Evolutionary conservation across 2,113 vertebrate species (phyloP).

Genomic region (Pelusios castaneus): DNA sequence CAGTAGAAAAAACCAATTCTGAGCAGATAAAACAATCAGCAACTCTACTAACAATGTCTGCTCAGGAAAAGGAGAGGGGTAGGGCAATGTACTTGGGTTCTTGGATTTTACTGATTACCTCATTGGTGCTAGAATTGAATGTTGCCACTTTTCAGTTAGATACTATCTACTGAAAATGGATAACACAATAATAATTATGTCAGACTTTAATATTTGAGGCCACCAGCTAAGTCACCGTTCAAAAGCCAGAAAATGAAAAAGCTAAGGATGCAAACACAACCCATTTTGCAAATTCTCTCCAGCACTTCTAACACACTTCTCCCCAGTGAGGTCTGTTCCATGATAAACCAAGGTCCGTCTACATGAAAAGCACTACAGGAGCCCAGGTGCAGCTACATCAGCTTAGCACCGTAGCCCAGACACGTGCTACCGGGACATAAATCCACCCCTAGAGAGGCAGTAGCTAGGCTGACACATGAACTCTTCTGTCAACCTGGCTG

Average conservation of each 20-base stretch:
- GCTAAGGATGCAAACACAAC: not conserved
- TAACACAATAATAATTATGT: not conserved
- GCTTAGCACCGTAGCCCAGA: not conserved
- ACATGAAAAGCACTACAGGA: not conserved
- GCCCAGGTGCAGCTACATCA: not conserved
- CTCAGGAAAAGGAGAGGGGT: not conserved
- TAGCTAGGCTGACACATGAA: not conserved
- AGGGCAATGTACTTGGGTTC: not conserved
- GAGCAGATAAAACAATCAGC: not conserved
- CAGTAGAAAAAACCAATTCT: not conserved
- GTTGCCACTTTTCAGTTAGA: not conserved
- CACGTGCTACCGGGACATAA: not conserved
- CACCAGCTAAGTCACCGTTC: not conserved
- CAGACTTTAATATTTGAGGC: not conserved
- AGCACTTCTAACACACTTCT: not conserved
- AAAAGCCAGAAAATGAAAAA: rapidly evolving
- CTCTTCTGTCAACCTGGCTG: not conserved
- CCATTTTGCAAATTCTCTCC: not conserved
- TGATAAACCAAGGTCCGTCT: not conserved
- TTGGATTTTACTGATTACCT: too few species aligned
- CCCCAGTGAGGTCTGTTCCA: not conserved
- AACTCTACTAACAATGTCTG: not conserved
- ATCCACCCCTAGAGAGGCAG: not conserved
- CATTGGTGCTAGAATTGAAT: too few species aligned
- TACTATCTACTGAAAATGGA: not conserved